phyloP scores from a whole-genome alignment of 2,888 invertebrate genomes.

The Agrochola litura region DNA sequence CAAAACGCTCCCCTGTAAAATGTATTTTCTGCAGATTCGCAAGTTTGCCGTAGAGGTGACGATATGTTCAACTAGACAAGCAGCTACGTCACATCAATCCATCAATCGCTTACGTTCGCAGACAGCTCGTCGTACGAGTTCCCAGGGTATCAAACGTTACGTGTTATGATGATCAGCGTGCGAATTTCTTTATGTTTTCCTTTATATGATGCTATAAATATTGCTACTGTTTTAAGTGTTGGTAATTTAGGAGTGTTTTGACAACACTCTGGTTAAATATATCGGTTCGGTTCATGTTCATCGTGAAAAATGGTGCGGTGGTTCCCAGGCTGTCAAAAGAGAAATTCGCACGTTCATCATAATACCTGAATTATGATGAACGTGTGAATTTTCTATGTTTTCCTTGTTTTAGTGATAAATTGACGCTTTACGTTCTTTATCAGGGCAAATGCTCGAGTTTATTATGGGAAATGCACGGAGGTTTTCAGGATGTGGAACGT shows the following conservation, averaged over 20 bases:
- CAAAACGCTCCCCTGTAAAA: no score
- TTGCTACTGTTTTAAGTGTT: conserved; percentile 37
- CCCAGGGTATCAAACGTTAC: conserved; percentile 38
- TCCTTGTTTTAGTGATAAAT: conserved; percentile 15
- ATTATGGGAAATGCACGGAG: no score
- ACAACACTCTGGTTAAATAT: conserved; percentile 32
- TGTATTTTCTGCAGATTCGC: no score
- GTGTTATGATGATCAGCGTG: conserved; percentile 48
- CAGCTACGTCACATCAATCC: conserved; percentile 30
- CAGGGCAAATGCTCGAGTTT: neutral
- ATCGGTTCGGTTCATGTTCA: conserved; percentile 11
- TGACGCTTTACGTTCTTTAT: neutral
- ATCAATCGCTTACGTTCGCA: conserved; percentile 28
- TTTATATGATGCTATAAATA: conserved; percentile 40
- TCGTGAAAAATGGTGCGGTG: conserved; percentile 1
- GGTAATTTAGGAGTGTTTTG: conserved; percentile 47
- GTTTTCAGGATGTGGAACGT: neutral
- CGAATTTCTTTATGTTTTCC: conserved; percentile 46
- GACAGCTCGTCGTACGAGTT: conserved; percentile 30
- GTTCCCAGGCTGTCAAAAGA: conserved; percentile 47
- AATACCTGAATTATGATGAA: conserved; percentile 18
- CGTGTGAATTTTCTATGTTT: conserved; percentile 39
- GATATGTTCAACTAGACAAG: neutral
- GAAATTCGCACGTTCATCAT: conserved; percentile 34
- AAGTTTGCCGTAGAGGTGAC: no score